Evolutionary conservation across 1,140 invertebrate species (phyloP), one percentile per base, ranked within the genome.

Genomic region (Drosophila lacteicornis): DNA sequence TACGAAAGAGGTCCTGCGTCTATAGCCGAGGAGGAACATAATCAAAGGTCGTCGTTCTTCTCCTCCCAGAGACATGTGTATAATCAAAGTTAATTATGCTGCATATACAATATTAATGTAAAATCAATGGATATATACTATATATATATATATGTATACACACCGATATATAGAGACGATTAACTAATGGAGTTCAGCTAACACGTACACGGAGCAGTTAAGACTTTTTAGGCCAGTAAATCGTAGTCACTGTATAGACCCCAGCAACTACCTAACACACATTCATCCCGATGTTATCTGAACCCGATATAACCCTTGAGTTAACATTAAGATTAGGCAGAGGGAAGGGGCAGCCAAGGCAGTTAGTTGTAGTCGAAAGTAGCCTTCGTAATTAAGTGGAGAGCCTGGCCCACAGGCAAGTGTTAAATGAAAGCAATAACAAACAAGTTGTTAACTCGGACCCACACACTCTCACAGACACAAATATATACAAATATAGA

Each of bases 71-170:
- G 43, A 57, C 59, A 63, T 84, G 83, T 87, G 80, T 84, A 87
- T 90, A 88, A 90, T 84, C 81, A 75, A 88, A 88, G 74, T 81
- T 79, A 78, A 78, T 83, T 88, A 88, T 87, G 83, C 83, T 87
- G 84, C 83, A 83, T 83, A 80, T 68, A 87, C 80, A 87, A 88
- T 87, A 87, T 70, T 75, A 82, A 63, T 69, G 38, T 69, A 75
- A 78, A 75, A 46, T 43, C 50, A 56, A 68, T 77, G 36, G n/a
- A 46, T 68, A 68, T 59, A 40, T 43, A 75, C 51, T 59, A 59
- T 53, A 46, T 46, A 69, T 17, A 59, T 59, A 73, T 55, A 73
- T 55, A 58, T 17, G 22, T 46, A 61, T 30, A 56, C 15, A 66
- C 53, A 50, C 50, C 46, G 11, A 68, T 51, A 22, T 66, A 22